Evolutionary conservation across 2,113 vertebrate genomes (phyloP).

Genomic region (Thryonomys swinderianus): DNA sequence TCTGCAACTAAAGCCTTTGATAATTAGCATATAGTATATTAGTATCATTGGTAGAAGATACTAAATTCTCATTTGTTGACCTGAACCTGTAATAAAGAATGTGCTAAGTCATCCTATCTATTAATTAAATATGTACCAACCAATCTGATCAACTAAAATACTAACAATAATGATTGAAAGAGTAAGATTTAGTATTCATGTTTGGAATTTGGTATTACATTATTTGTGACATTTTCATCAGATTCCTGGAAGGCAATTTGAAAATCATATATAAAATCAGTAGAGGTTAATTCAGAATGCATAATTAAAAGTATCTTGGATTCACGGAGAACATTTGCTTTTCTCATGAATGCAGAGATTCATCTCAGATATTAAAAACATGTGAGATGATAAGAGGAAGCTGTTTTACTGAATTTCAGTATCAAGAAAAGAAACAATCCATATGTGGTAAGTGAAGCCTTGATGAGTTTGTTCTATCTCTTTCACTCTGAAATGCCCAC

Average conservation of each 20-base stretch:
- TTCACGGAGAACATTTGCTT: not conserved
- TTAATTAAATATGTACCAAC: slow-evolving; percentile 7
- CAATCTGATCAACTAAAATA: not conserved
- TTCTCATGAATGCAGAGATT: not conserved
- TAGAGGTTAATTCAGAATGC: not conserved
- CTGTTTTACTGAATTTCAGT: not conserved
- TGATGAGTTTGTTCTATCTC: not conserved
- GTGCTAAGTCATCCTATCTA: not conserved
- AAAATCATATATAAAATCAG: not conserved
- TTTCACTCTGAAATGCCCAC: not conserved
- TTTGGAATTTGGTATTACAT: not conserved
- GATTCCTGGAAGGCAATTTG: slow-evolving; percentile 1
- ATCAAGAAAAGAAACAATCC: not conserved
- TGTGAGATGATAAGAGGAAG: not conserved
- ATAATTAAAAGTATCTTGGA: not conserved
- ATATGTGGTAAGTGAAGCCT: too few relatives aligned
- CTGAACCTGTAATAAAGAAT: not conserved
- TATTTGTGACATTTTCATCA: not conserved
- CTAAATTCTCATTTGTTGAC: not conserved
- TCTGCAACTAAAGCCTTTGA: not conserved
- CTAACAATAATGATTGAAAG: slow-evolving; percentile 32
- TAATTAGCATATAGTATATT: not conserved
- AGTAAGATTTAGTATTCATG: not conserved
- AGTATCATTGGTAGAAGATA: not conserved
- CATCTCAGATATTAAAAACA: not conserved